Percentiles rank a stretch among this genome's conserved stretches.
phyloP scores from a whole-genome alignment of 1,140 invertebrate species.

The Anthonomus grandis region DNA sequence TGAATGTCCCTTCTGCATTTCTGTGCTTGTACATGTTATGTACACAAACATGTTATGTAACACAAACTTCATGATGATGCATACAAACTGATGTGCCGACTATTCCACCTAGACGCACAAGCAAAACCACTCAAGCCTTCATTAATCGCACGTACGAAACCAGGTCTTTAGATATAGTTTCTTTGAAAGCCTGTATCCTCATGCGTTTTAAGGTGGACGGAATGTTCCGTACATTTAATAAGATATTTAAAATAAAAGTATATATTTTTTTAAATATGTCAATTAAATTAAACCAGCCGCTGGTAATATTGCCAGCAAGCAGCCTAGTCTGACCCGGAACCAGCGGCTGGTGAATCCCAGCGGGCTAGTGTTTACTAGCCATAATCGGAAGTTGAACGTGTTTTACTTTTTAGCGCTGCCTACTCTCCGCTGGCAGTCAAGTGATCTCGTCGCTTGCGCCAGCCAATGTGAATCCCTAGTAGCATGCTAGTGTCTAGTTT shows the following conservation, averaged over 20 bases:
- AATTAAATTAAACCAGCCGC: too few species aligned
- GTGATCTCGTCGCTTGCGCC: constrained; percentile 11
- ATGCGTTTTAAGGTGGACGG: too few species aligned
- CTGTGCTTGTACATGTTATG: neutral
- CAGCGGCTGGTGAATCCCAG: constrained; percentile 12
- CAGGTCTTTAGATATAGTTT: neutral
- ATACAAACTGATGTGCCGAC: neutral
- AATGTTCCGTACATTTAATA: too few species aligned
- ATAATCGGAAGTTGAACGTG: constrained; percentile 13
- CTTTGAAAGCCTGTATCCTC: too few species aligned
- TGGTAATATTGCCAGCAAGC: too few species aligned
- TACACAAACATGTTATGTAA: neutral
- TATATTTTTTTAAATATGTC: too few species aligned
- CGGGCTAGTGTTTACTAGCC: constrained; percentile 2
- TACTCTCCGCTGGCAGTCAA: constrained; percentile 6
- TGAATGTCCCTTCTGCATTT: neutral
- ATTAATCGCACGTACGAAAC: neutral
- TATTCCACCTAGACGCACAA: constrained; percentile 2
- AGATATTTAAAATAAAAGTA: too few species aligned
- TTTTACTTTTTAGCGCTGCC: constrained; percentile 7
- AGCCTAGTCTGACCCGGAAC: constrained; percentile 10
- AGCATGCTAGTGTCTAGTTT: constrained; percentile 2
- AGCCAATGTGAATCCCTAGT: constrained; percentile 11
- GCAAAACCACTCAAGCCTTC: constrained; percentile 1
- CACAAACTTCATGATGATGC: constrained; percentile 2